Evolutionary conservation across 2,888 invertebrate genomes (phyloP), one percentile per base, ranked within the genome.

Genomic region (Cylindroiulus punctatus): DNA sequence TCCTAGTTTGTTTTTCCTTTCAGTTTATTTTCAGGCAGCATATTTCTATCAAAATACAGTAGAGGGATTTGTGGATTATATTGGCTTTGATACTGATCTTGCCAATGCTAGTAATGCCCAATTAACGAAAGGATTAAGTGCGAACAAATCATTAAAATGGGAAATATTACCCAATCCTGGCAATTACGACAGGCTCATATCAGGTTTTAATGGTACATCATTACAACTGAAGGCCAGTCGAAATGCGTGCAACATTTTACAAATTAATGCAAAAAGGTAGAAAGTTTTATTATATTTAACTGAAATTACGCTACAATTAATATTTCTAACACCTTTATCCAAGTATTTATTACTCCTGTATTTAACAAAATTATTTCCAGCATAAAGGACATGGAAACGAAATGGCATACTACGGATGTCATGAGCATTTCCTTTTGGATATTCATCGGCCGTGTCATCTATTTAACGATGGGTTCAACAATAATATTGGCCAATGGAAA

Each of bases 71-170:
- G 3, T 26, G 22, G 44, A 26, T 44, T 40, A 42, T 14, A 83
- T 83, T 83, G 40, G 40, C 14, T 83, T 83, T 19, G 83, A 83
- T 83, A 17, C 30, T 30, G 5, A 3, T 10, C 65, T 65, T 10
- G 22, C 65, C 65, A 65, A 26, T 19, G 32, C 26, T 40, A 40
- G 22, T 17, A 40, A 0, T 0, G 83, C 40, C 1, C 42, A 83
- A 40, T 40, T 40, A 83, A 83, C 10, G 0, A 22, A 40, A 4
- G 44, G 40, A 36, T 83, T 42, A 19, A 83, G 83, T 40, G 40
- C 42, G 32, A 76, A 30, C n/a, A 83, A 42, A 83, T n/a, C 83
- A 36, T 40, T 83, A 83, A 83, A 83, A 83, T 83, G 83, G 83
- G 40, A 40, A 44, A 83, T 83, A 19, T 2, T 83, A 40, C 83